Base-by-base conservation (phyloP, 1,140 invertebrate genomes). In the Zaprionus ghesquierei region DNA sequence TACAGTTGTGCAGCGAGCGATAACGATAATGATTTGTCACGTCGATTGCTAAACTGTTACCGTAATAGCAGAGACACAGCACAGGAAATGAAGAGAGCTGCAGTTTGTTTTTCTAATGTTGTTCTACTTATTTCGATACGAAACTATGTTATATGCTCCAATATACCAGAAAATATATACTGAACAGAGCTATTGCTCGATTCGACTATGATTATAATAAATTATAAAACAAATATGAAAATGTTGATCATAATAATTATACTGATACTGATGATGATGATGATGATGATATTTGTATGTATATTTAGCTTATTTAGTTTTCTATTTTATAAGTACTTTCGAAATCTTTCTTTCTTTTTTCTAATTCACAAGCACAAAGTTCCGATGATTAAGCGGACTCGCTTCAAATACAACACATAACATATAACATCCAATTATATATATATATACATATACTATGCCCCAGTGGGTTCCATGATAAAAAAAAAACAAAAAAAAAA, bases 281-380 rank as follows among this genome's bases (percentile, higher is more conserved):
- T 31, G 18, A 66, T 69, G 35, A 68, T 62, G 51, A 77, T 69
- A 60, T 72, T 72, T 87, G 74, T 81, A 66, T 87, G 79, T 86
- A 87, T 87, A 75, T 86, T 86, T 87, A 86, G 82, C 53, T 70
- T 85, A 86, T 70, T 81, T 87, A 86, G 84, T 82, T 89, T n/a
- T 89, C 46, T 73, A 73, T 68, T 10, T 73, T 71, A 66, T 89
- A 82, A 64, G 59, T 64, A 79, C 56, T 87, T 87, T 75, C 63
- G 76, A 89, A 89, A 79, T 79, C 51, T 71, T 71, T 50, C 53
- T 69, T 66, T 69, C 59, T 75, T 41, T 75, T 84, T 69, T 66
- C 33, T 66, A 60, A 80, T 63, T 56, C 38, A 69, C 59, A 68
- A 75, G 66, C 72, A 56, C 5, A 25, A n/a, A n/a, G 18, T 46